phyloP scores from a whole-genome alignment of 2,113 vertebrate species.

The Pterocles orientalis region DNA sequence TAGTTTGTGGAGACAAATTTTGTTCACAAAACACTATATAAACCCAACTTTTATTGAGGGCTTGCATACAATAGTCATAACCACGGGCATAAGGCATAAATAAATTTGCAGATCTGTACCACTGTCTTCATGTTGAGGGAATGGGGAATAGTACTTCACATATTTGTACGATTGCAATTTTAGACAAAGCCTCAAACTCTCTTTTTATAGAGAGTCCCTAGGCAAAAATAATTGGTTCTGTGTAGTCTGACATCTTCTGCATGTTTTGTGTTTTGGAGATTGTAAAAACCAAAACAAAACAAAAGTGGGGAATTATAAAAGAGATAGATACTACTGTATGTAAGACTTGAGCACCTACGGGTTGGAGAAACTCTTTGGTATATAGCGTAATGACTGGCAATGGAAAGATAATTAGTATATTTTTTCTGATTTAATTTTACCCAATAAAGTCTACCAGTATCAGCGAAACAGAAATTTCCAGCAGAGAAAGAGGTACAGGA shows the following conservation, averaged over 20 bases:
- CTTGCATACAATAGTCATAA: neutral
- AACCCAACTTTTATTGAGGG: neutral
- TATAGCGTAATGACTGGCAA: neutral
- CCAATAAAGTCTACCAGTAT: neutral
- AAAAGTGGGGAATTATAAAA: neutral
- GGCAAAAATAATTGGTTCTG: neutral
- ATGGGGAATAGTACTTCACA: neutral
- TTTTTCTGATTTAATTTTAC: neutral
- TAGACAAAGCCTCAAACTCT: neutral
- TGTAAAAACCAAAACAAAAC: neutral
- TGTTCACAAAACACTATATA: neutral
- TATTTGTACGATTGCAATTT: neutral
- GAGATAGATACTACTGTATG: neutral
- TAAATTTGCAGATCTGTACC: neutral
- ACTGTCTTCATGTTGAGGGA: neutral
- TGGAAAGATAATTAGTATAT: neutral
- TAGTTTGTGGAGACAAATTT: neutral
- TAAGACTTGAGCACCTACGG: neutral
- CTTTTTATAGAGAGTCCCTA: neutral
- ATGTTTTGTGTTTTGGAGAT: neutral
- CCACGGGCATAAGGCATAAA: neutral
- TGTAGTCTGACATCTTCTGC: neutral
- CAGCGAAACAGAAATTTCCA: neutral
- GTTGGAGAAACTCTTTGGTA: neutral
- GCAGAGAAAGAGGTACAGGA: neutral